Conservation (phyloP, 1,140 invertebrate genomes). For the Micrasema minimum region DNA sequence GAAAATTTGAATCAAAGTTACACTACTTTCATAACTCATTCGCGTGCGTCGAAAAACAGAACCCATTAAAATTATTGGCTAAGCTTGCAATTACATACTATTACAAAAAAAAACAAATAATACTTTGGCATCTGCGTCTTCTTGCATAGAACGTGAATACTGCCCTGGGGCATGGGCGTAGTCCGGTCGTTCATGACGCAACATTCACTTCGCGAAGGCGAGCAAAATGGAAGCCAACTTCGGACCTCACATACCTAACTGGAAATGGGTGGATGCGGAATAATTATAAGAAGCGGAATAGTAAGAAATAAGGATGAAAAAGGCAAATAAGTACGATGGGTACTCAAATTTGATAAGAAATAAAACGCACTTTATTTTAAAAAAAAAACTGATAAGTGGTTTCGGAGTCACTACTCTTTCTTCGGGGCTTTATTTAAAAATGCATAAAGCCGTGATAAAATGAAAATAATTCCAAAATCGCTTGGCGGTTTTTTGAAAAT, state of each 20-base stretch:
- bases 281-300: no score
- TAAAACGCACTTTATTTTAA: neutral
- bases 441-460: no score
- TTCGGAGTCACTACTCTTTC: no score
- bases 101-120: conserved; percentile 23
- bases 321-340: neutral
- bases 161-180: conserved; percentile 30
- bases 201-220: conserved; percentile 27
- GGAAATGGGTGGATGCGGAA: neutral
- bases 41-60: conserved; percentile 17
- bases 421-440: no score
- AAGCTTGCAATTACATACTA: conserved; percentile 23
- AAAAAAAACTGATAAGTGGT: no score
- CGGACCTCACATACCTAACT: conserved; percentile 1
- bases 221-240: conserved; percentile 21
- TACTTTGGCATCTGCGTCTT: conserved; percentile 7
- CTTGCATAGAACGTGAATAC: conserved; percentile 17
- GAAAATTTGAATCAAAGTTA: conserved; percentile 15
- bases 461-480: no score
- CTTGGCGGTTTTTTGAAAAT: no score
- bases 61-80: conserved; percentile 23
- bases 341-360: neutral
- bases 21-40: neutral
- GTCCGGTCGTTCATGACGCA: conserved; percentile 19
- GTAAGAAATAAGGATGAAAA: no score